Evolutionary conservation across 2,888 invertebrate species (phyloP).

Genomic region (Amiota communis): DNA sequence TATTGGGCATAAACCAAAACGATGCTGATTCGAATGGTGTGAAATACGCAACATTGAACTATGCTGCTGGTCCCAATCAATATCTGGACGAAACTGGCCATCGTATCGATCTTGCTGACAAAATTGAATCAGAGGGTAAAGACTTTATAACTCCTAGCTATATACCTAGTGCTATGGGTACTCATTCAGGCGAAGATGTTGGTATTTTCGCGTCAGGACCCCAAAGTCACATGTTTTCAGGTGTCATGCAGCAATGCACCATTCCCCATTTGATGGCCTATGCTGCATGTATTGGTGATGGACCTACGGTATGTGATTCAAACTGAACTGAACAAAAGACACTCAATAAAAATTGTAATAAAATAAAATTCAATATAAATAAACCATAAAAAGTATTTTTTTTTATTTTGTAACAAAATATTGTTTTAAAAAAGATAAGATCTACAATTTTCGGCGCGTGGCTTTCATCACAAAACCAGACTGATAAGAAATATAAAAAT

Average conservation of each 20-base stretch:
- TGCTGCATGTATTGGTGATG: slow-evolving; percentile 81
- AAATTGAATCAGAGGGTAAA: slow-evolving; percentile 43
- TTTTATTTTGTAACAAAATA: too few species aligned
- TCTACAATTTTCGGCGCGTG: too few species aligned
- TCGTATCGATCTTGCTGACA: slow-evolving; percentile 53
- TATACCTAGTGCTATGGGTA: slow-evolving; percentile 74
- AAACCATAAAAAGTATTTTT: too few species aligned
- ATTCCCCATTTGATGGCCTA: slow-evolving; percentile 84
- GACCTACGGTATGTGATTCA: slow-evolving; percentile 51
- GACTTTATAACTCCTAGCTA: slow-evolving; percentile 59
- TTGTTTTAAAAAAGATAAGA: too few species aligned
- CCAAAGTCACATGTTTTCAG: slow-evolving; percentile 85
- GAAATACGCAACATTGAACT: slow-evolving; percentile 81
- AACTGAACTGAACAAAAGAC: not conserved
- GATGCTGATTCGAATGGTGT: slow-evolving; percentile 54
- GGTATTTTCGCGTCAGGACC: slow-evolving; percentile 85
- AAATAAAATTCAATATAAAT: too few species aligned
- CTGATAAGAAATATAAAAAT: too few species aligned
- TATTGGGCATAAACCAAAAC: slow-evolving; percentile 72
- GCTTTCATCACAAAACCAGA: too few species aligned
- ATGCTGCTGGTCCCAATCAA: slow-evolving; percentile 80
- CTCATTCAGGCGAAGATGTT: slow-evolving; percentile 86
- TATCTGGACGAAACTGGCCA: slow-evolving; percentile 55
- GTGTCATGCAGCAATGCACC: slow-evolving; percentile 84
- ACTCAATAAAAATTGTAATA: too few species aligned